These are phyloP conservation scores for Apoderus coryli DNA, from an alignment of 2,888 invertebrate species.

Conservation along the genomic window DNA sequence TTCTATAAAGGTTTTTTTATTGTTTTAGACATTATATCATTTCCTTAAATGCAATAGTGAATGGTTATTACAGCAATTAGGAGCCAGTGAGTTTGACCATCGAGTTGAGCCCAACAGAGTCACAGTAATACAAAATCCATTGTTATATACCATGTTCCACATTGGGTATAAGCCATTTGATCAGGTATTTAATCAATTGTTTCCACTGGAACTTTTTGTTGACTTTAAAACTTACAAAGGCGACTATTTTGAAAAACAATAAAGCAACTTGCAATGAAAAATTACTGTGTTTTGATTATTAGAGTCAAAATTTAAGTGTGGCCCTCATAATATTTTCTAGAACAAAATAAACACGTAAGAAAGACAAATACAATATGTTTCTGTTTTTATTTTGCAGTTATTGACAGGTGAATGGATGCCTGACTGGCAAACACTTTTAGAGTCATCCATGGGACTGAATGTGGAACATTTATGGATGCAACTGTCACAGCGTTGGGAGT, in stretches of 20 bases:
- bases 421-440: constrained; percentile 35
- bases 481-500: constrained; percentile 36
- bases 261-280: too few species aligned
- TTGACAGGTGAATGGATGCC: constrained; percentile 35
- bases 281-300: too few species aligned
- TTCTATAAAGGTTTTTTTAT: neutral
- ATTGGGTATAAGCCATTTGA: constrained; percentile 63
- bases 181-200: constrained; percentile 38
- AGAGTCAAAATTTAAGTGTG: too few species aligned
- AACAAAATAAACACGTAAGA: too few species aligned
- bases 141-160: constrained; percentile 67
- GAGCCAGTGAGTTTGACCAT: constrained; percentile 29
- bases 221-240: too few species aligned
- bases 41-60: constrained; percentile 55
- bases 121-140: constrained; percentile 32
- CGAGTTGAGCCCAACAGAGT: constrained; percentile 27
- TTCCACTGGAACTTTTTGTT: constrained; percentile 2
- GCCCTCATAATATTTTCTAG: too few species aligned
- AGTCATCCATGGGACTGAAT: constrained; percentile 35
- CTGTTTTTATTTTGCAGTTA: constrained; percentile 31
- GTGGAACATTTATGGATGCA: constrained; percentile 35
- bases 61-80: constrained; percentile 48
- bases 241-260: too few species aligned
- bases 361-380: too few species aligned
- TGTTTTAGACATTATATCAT: constrained; percentile 47